These are phyloP conservation scores for Grammatotria lemairii DNA, from an alignment of 2,113 vertebrate species.

Conservation along the genomic window DNA sequence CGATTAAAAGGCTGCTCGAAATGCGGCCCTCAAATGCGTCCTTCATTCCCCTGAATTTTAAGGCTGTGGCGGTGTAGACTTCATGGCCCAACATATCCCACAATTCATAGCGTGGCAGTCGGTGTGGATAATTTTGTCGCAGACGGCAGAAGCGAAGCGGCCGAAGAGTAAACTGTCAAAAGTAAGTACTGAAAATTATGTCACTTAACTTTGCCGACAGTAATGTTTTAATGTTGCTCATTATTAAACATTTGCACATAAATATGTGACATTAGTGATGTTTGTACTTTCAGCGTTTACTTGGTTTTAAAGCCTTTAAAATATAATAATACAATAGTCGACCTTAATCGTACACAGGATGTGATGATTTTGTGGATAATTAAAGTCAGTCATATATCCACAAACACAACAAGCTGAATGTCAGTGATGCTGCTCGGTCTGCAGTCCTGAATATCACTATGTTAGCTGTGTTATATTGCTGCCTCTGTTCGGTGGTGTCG, in stretches of 20 bases:
- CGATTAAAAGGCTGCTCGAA: not conserved
- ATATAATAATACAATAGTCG: fast-evolving
- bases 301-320: no score
- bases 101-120: fast-evolving
- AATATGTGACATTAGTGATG: not conserved
- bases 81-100: not conserved
- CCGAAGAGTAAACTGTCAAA: fast-evolving
- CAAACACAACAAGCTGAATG: no score
- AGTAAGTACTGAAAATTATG: not conserved
- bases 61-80: not conserved
- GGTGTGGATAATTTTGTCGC: fast-evolving
- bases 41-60: not conserved
- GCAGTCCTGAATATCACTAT: no score
- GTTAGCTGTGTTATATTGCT: no score
- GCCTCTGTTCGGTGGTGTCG: no score
- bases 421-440: no score
- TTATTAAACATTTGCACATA: not conserved
- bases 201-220: no score
- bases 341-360: fast-evolving
- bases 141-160: fast-evolving
- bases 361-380: fast-evolving
- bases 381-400: no score
- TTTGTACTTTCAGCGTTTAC: not conserved
- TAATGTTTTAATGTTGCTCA: no score
- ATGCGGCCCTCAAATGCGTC: fast-evolving